Conservation (phyloP, 2,888 invertebrate species). For the Agrotis clavis region DNA sequence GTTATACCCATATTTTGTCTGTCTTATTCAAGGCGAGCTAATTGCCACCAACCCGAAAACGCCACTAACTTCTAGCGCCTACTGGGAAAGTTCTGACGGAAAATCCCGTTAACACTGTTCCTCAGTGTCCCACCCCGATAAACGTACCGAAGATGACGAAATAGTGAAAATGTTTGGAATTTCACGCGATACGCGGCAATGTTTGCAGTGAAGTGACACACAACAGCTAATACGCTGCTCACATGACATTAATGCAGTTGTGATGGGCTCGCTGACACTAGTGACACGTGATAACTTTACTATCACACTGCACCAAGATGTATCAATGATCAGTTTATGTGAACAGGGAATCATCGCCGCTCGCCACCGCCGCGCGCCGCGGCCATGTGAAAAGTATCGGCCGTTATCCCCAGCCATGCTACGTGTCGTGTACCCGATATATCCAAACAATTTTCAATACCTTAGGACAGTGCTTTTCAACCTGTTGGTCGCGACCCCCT, state of each 20-base stretch:
- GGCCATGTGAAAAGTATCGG: not conserved
- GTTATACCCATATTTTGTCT: too few relatives aligned
- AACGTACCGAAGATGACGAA: too few relatives aligned
- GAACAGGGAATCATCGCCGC: not conserved
- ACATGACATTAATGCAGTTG: conserved; percentile 7
- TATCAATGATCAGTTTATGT: not conserved
- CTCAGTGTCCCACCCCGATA: too few relatives aligned
- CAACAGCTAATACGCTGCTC: not conserved
- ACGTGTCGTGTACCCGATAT: too few relatives aligned
- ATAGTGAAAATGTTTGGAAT: not conserved
- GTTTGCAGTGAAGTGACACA: not conserved
- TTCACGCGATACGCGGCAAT: not conserved
- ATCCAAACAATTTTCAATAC: too few relatives aligned
- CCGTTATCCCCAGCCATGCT: too few relatives aligned
- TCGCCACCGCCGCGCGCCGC: not conserved
- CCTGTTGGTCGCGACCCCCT: too few relatives aligned
- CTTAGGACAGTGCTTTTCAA: too few relatives aligned
- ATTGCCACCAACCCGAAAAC: not conserved
- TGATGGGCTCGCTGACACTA: not conserved
- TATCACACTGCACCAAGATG: not conserved
- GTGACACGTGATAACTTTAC: not conserved
- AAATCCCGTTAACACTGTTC: not conserved
- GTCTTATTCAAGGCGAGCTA: not conserved
- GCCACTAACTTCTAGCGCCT: not conserved
- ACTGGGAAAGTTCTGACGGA: not conserved